Evolutionary conservation across 2,113 vertebrate genomes (phyloP).

Genomic region (Diadophis punctatus): DNA sequence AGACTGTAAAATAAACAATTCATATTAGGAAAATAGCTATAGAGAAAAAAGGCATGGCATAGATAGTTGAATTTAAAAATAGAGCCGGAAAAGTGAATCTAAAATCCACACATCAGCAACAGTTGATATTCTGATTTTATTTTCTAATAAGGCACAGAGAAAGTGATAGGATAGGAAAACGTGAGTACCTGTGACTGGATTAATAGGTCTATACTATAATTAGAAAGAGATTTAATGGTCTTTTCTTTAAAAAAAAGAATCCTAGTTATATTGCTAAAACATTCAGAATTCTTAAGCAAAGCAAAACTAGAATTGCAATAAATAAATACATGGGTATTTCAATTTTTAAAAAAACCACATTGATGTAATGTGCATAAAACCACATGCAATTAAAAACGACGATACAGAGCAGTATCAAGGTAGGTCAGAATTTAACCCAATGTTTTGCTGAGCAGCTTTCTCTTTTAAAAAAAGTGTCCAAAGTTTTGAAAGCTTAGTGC

Average conservation of each 20-base stretch:
- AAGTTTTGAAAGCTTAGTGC: background rate
- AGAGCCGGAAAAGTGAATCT: background rate
- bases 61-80: background rate
- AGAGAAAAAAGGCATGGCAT: background rate
- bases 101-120: background rate
- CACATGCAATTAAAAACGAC: background rate
- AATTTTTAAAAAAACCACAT: background rate
- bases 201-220: background rate
- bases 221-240: background rate
- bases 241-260: background rate
- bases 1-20: background rate
- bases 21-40: background rate
- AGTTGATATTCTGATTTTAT: background rate
- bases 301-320: background rate
- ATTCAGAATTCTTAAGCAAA: background rate
- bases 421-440: background rate
- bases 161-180: background rate
- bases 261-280: background rate
- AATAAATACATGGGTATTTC: background rate
- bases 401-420: background rate
- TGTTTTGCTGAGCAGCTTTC: background rate
- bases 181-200: background rate
- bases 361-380: background rate
- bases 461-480: background rate
- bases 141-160: background rate